Base-by-base conservation (phyloP, 2,888 invertebrate genomes). In the Agrotis puta region DNA sequence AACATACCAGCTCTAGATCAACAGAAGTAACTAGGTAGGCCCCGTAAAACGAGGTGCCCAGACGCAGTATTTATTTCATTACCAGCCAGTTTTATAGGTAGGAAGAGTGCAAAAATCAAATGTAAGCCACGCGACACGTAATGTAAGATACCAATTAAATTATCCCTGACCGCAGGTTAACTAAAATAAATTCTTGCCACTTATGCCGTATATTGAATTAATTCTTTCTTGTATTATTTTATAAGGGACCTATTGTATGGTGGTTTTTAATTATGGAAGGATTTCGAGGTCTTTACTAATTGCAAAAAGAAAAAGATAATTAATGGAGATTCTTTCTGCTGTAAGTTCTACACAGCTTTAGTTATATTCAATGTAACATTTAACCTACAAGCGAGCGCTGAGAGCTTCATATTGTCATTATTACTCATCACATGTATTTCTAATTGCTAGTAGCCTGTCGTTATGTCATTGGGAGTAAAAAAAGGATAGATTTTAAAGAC, bases 121-220 rank as follows among this genome's bases (percentile, higher is more conserved):
- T 18, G 39, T 59, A 6, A 48, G 48, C 51, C 83, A 83, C 67
- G 81, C 81, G 81, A 70, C 80, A 68, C 50, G 64, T 76, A 75
- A 70, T 57, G n/a, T 48, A 72, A 69, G 64, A 72, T 65, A 70
- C 70, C 72, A 76, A 83, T 83, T 73, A 80, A 83, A 80, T 83
- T 73, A 83, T 79, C 51, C 72, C 59, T 70, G 66, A 64, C 67
- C 62, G 53, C 64, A 82, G 59, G 75, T 81, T 69, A n/a, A 51
- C 54, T 57, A 57, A 58, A 48, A 61, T 82, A 75, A 75, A 82
- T 79, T 75, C 54, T 56, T 67, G 16, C 33, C 71, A 66, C 48
- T 71, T 64, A 59, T n/a, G n/a, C 56, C 3, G 74, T 57, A 70
- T 47, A 70, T 57, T 66, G 65, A 54, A 43, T n/a, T 2, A 24